Evolutionary conservation across 2,113 vertebrate species (phyloP).

Genomic region (Micromys minutus): DNA sequence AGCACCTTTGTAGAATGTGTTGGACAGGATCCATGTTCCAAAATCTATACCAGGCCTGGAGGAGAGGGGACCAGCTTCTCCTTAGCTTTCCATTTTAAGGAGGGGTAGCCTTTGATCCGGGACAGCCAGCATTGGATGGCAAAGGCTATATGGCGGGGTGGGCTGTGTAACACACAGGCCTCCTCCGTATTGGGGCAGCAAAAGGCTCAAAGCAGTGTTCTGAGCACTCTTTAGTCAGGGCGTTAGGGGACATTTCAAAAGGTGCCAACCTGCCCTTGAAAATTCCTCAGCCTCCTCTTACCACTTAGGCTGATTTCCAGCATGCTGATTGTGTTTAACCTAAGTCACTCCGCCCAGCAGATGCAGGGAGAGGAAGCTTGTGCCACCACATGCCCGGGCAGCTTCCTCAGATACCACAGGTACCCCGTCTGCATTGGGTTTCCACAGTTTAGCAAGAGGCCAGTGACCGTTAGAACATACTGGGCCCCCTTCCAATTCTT

Average conservation of each 20-base stretch:
- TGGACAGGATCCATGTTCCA: neutral
- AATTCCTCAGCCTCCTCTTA: constrained; percentile 21
- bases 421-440: constrained; percentile 55
- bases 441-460: constrained; percentile 57
- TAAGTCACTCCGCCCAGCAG: constrained; percentile 57
- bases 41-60: neutral
- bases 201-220: neutral
- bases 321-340: constrained; percentile 48
- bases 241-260: constrained; percentile 52
- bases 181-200: fast-evolving
- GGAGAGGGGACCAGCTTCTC: constrained; percentile 1
- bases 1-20: constrained; percentile 20
- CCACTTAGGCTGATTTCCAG: constrained; percentile 11
- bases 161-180: neutral
- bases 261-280: constrained; percentile 46
- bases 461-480: constrained; percentile 43
- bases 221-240: constrained; percentile 5
- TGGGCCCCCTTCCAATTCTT: constrained; percentile 30
- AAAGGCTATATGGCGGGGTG: neutral
- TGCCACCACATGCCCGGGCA: constrained; percentile 52
- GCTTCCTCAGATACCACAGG: constrained; percentile 26
- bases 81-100: constrained; percentile 51
- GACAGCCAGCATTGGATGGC: neutral
- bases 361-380: neutral
- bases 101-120: neutral